Conservation (phyloP, 2,797 vertebrate genomes). For the Protonibea diacanthus region DNA sequence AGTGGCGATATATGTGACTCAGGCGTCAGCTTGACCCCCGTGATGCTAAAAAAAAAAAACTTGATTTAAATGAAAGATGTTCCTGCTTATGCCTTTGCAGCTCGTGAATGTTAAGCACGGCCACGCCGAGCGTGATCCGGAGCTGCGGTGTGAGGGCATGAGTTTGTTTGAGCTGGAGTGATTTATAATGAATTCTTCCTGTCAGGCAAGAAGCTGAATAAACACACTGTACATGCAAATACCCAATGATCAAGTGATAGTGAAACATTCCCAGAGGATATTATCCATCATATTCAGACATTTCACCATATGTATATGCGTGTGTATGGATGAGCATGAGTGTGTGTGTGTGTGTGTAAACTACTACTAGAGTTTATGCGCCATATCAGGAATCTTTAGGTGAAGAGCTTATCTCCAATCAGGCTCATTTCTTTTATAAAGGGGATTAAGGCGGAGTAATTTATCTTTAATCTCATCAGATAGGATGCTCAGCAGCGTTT, state of each 20-base stretch:
- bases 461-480: slow-evolving; percentile 78
- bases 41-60: slow-evolving; percentile 11
- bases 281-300: slow-evolving; percentile 56
- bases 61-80: slow-evolving; percentile 35
- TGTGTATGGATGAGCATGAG: not conserved
- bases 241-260: slow-evolving; percentile 61
- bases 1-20: slow-evolving; percentile 5
- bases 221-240: slow-evolving; percentile 66
- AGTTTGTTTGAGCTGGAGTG: slow-evolving; percentile 55
- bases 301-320: not conserved
- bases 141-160: slow-evolving; percentile 45
- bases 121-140: slow-evolving; percentile 25
- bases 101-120: slow-evolving; percentile 45
- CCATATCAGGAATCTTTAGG: slow-evolving; percentile 51
- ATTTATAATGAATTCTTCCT: slow-evolving; percentile 66
- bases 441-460: slow-evolving; percentile 71
- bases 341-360: not conserved
- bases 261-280: slow-evolving; percentile 43
- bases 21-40: slow-evolving; percentile 7
- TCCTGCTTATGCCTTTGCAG: slow-evolving; percentile 25
- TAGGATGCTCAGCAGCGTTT: slow-evolving; percentile 45
- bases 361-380: slow-evolving; percentile 25
- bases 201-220: slow-evolving; percentile 52
- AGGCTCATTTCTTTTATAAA: slow-evolving; percentile 62
- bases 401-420: slow-evolving; percentile 68